Evolutionary conservation across 2,797 vertebrate species (phyloP).

Genomic region (Eulemur coronatus): DNA sequence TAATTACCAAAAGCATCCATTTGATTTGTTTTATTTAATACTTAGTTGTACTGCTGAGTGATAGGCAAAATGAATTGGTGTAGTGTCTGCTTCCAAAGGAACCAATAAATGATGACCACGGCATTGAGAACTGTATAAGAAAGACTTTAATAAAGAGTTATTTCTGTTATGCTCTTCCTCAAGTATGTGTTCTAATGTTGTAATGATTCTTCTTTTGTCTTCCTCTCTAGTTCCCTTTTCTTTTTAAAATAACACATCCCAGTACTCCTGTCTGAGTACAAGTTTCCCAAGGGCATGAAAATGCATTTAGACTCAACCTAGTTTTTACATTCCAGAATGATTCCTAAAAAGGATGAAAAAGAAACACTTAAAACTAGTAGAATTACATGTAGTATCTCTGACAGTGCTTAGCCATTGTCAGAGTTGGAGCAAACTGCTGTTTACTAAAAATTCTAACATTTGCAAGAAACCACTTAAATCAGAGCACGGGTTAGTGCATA

Average conservation of each 20-base stretch:
- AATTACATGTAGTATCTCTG: neutral
- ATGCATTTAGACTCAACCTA: slow-evolving; percentile 27
- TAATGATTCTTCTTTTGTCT: neutral
- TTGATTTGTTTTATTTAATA: slow-evolving; percentile 16
- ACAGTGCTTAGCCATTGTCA: neutral
- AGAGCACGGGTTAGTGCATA: neutral
- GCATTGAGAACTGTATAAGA: neutral
- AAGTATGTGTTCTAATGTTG: neutral
- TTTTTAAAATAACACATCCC: neutral
- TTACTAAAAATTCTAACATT: slow-evolving; percentile 41
- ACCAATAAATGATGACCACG: neutral
- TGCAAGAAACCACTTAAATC: slow-evolving; percentile 49
- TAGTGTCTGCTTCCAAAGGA: neutral
- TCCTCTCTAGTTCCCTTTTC: neutral
- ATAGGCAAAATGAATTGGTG: neutral
- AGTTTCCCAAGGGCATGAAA: neutral
- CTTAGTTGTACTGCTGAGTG: neutral
- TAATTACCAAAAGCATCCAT: neutral
- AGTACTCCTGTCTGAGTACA: slow-evolving; percentile 1
- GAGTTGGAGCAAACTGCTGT: neutral
- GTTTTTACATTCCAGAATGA: slow-evolving; percentile 23
- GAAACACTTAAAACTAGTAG: slow-evolving; percentile 17
- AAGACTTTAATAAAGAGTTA: neutral
- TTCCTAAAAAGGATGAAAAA: neutral
- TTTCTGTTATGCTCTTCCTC: neutral